Percentiles rank a stretch among this genome's conserved stretches.
phyloP scores from a whole-genome alignment of 2,888 invertebrate genomes.

The Trachelus stipa region DNA sequence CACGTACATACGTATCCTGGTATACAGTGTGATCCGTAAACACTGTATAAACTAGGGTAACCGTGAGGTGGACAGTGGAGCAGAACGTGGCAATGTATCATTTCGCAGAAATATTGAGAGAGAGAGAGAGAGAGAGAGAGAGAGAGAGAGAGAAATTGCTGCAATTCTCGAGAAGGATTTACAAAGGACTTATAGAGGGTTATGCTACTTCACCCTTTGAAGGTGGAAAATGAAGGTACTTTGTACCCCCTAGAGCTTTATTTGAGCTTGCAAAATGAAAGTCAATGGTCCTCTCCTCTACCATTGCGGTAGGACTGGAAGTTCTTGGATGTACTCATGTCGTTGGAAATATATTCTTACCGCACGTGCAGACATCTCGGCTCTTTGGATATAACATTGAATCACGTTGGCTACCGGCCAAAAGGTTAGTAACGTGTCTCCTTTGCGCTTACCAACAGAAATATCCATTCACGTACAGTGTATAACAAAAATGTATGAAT shows the following conservation, averaged over 20 bases:
- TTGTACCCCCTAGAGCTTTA: background rate
- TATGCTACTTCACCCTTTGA: background rate
- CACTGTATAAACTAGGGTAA: background rate
- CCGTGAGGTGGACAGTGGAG: background rate
- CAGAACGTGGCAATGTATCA: background rate
- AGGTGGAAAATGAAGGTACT: background rate
- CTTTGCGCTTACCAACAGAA: slow-evolving; percentile 36
- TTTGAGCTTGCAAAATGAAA: background rate
- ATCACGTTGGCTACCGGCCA: slow-evolving; percentile 50
- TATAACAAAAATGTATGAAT: background rate
- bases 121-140: too few relatives aligned
- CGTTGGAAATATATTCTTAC: background rate
- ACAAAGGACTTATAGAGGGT: background rate
- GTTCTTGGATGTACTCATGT: background rate
- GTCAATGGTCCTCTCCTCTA: background rate
- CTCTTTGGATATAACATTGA: slow-evolving; percentile 40
- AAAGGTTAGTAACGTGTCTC: slow-evolving; percentile 32
- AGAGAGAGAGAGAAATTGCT: background rate
- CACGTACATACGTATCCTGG: background rate
- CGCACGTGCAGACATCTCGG: background rate
- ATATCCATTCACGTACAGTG: slow-evolving; percentile 39
- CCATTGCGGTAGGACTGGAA: background rate
- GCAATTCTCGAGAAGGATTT: background rate
- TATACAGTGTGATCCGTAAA: background rate
- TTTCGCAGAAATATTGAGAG: background rate